Evolutionary conservation across 2,888 invertebrate genomes (phyloP).

Genomic region (Athripsodes cinereus): DNA sequence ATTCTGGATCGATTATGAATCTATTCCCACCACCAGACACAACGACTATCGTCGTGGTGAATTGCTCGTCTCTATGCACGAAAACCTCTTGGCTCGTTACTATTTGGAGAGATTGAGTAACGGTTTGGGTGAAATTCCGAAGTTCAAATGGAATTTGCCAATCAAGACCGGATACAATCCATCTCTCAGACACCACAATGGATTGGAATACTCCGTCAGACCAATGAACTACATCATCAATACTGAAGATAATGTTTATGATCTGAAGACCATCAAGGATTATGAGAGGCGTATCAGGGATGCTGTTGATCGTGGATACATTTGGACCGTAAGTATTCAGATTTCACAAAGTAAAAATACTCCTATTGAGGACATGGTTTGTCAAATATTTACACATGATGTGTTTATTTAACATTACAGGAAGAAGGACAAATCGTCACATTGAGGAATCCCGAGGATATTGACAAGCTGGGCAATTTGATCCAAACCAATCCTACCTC

Average conservation of each 20-base stretch:
- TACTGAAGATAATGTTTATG: constrained; percentile 31
- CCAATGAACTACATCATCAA: constrained; percentile 37
- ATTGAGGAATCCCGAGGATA: constrained; percentile 38
- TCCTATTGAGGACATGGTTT: neutral
- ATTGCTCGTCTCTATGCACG: constrained; percentile 43
- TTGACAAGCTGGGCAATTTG: constrained; percentile 59
- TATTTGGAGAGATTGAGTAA: constrained; percentile 60
- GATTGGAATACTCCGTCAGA: constrained; percentile 50
- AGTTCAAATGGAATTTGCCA: constrained; percentile 50
- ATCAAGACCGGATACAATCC: constrained; percentile 55
- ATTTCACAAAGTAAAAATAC: neutral
- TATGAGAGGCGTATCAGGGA: constrained; percentile 44
- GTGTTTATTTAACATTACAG: constrained; percentile 29
- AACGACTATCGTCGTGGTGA: constrained; percentile 39
- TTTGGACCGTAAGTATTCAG: constrained; percentile 33
- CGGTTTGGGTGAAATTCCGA: constrained; percentile 50
- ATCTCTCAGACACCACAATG: constrained; percentile 50
- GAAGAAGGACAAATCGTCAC: constrained; percentile 36
- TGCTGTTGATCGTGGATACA: constrained; percentile 44
- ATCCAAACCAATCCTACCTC: constrained; percentile 62
- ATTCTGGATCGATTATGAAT: constrained; percentile 41
- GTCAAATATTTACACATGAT: neutral
- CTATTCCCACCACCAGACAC: constrained; percentile 29
- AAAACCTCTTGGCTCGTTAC: constrained; percentile 45
- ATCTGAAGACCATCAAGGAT: constrained; percentile 31